These are phyloP conservation scores for Orbicella faveolata DNA, from an alignment of 64 coral and sea anemone species.

Conservation along the genomic window DNA sequence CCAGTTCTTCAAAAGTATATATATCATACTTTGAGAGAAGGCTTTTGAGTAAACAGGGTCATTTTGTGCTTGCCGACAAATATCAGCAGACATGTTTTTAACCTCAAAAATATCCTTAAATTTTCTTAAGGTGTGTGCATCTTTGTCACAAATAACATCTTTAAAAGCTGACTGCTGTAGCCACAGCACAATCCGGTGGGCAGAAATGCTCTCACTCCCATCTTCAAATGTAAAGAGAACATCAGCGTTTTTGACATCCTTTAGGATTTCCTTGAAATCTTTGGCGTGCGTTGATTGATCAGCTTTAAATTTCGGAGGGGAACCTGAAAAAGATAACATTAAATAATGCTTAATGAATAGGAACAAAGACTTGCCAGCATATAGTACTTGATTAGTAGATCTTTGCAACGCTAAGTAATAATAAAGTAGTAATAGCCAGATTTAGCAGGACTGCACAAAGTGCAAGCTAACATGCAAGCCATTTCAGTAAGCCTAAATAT, in stretches of 20 bases:
- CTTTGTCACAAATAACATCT: not conserved
- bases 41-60: not conserved
- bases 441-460: not conserved
- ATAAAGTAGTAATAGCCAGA: not conserved
- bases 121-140: not conserved
- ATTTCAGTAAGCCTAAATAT: too few species aligned
- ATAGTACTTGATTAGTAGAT: not conserved
- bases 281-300: not conserved
- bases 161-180: not conserved
- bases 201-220: slow-evolving; percentile 3
- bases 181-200: slow-evolving; percentile 7
- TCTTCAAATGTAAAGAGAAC: slow-evolving; percentile 35
- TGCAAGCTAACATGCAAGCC: too few species aligned
- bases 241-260: not conserved
- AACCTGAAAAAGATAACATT: not conserved
- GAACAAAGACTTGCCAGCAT: not conserved
- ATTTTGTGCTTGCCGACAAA: not conserved
- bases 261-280: slow-evolving; percentile 12
- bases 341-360: not conserved
- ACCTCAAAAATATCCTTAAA: slow-evolving; percentile 4
- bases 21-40: not conserved
- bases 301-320: slow-evolving; percentile 16
- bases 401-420: too few species aligned
- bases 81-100: not conserved
- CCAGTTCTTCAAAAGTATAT: slow-evolving; percentile 33